Base-by-base conservation (phyloP, 92 coral and sea anemone species). In the Palythoa grandiflora region DNA sequence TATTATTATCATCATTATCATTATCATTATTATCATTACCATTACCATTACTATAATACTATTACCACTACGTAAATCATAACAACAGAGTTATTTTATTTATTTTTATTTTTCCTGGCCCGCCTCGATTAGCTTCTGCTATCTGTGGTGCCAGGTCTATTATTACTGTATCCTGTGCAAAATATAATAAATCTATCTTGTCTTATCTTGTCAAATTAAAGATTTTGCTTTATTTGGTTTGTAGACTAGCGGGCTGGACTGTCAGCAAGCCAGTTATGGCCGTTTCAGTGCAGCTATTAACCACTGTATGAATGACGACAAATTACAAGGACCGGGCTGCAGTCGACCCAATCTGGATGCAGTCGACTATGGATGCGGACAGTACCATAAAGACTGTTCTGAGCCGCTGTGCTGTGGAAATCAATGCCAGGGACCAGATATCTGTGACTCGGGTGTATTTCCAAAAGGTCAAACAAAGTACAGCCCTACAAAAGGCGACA, bases 391-490 rank as follows among this genome's bases (percentile, higher is more conserved):
- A 68, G 75, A 73, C 10, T 95, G 98, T 50, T 95, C 98, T 35
- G 98, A 91, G 53, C 98, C 98, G 6, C 89, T 95, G 50, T 95
- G 98, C 79, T 95, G 98, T 73, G 98, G 98, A 13, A 38, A 83
- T 17, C 44, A 81, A 2, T 95, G 98, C 72, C 79, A 79, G 35
- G 98, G 98, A 2, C 96, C 96, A 60, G 98, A 95, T 71, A 60
- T 87, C 10, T 95, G 98, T 73, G 94, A 89, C 39, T 95, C 98
- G 47, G 96, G 98, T 89, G 83, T 81, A 15, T 81, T 81, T 66
- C 19, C 60, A 20, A 81, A 81, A 2, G 86, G 86, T 39, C 86
- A 66, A 65, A 95, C 98, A 1, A 86, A 83, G 3, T 95, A 95
- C 91, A 40, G 93, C 3, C 76, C 94, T 2, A 53, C 93, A 12